Percentiles rank a stretch among this genome's conserved stretches.
Conservation (phyloP, 35 echinoderm and acorn worm species). For the Patiria miniata region DNA sequence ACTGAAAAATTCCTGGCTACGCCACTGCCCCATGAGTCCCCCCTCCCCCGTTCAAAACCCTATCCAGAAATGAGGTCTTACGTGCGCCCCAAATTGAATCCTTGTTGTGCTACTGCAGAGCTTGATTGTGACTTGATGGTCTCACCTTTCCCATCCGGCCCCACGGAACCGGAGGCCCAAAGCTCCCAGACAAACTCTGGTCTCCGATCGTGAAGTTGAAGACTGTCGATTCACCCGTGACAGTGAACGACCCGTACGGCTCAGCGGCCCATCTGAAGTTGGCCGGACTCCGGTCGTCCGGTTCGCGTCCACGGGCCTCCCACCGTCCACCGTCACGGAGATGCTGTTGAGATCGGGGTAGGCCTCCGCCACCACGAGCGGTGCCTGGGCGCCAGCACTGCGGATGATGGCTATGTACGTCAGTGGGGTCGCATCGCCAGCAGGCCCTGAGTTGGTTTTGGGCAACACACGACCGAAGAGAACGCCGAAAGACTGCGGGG, state of each 20-base stretch:
- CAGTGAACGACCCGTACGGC: slow-evolving; percentile 82
- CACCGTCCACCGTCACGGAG: slow-evolving; percentile 54
- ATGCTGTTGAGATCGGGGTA: slow-evolving; percentile 62
- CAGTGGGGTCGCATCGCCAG: background rate
- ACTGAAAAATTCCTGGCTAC: no score
- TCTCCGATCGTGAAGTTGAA: slow-evolving; percentile 73
- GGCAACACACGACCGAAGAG: slow-evolving; percentile 78
- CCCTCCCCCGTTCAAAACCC: no score
- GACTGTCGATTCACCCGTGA: slow-evolving; percentile 55
- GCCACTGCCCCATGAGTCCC: no score
- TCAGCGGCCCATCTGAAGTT: slow-evolving; percentile 70
- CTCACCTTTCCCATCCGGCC: slow-evolving; percentile 68
- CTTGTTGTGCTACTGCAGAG: background rate
- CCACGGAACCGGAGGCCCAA: slow-evolving; percentile 68
- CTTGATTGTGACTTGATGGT: background rate
- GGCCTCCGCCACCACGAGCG: slow-evolving; percentile 52
- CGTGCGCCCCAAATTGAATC: no score
- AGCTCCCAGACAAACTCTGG: slow-evolving; percentile 58
- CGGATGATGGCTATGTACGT: slow-evolving; percentile 68
- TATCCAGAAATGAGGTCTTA: no score
- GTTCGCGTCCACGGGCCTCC: slow-evolving; percentile 18
- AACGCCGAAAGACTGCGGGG: slow-evolving; percentile 62
- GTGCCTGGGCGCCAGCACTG: slow-evolving; percentile 24
- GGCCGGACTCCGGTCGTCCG: slow-evolving; percentile 39
- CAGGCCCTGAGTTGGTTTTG: background rate